These are phyloP conservation scores for Pseudoatta argentina DNA, from an alignment of 1,140 invertebrate genomes.

Conservation along the genomic window DNA sequence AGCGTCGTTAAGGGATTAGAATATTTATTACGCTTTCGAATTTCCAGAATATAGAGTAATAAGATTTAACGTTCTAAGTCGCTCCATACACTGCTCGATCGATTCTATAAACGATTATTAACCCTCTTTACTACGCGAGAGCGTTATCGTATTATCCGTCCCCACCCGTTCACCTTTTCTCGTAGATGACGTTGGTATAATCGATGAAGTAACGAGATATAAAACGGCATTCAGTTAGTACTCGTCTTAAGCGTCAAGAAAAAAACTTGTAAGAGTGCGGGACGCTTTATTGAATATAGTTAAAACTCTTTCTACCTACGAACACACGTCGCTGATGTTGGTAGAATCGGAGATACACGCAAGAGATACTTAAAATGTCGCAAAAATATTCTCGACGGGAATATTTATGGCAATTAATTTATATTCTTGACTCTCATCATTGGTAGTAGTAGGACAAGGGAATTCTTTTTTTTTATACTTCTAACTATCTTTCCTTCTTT, in stretches of 20 bases:
- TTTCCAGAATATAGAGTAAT: constrained; percentile 40
- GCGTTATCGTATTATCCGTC: constrained; percentile 84
- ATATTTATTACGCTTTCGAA: constrained; percentile 49
- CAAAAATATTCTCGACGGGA: constrained; percentile 11
- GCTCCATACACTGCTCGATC: constrained; percentile 44
- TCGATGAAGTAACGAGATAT: constrained; percentile 68
- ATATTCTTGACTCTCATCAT: constrained; percentile 69
- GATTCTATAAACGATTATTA: constrained; percentile 56
- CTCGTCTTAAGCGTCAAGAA: constrained; percentile 82
- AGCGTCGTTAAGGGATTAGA: constrained; percentile 40
- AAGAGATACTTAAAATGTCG: constrained; percentile 70
- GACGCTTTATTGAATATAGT: constrained; percentile 85
- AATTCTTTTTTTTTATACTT: constrained; percentile 71
- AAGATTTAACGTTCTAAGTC: constrained; percentile 47
- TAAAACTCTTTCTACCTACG: constrained; percentile 82
- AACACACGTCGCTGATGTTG: constrained; percentile 66
- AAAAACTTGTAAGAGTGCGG: constrained; percentile 83
- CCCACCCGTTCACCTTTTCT: constrained; percentile 58
- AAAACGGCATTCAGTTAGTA: constrained; percentile 78
- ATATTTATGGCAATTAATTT: constrained; percentile 68
- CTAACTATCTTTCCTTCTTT: constrained; percentile 61
- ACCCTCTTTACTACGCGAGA: constrained; percentile 17
- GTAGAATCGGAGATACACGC: constrained; percentile 68
- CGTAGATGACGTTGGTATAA: constrained; percentile 82
- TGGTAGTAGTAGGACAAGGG: constrained; percentile 73